These are phyloP conservation scores for Lepidocyrtinus sp. DNA, from an alignment of 2,888 invertebrate species.

Conservation along the genomic window DNA sequence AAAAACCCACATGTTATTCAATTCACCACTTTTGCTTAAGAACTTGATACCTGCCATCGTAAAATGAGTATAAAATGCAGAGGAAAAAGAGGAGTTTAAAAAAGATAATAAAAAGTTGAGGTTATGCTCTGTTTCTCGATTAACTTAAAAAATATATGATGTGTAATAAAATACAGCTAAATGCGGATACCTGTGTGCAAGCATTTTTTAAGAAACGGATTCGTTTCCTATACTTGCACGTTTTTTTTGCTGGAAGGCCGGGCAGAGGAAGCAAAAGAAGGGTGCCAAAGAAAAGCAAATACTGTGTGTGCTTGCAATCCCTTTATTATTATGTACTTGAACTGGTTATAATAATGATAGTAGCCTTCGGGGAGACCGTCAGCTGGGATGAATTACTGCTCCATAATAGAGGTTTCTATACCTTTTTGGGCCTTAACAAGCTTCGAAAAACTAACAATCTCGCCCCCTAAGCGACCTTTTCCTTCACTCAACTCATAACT, in stretches of 20 bases:
- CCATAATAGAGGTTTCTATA: conserved; percentile 70
- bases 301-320: conserved; percentile 67
- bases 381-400: conserved; percentile 70
- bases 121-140: conserved; percentile 12
- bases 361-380: conserved; percentile 69
- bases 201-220: conserved; percentile 1
- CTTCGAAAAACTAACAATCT: conserved; percentile 71
- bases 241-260: too few relatives aligned
- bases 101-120: conserved; percentile 21
- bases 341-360: conserved; percentile 66
- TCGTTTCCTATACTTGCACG: too few relatives aligned
- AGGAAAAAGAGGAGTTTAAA: background rate
- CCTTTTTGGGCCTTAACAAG: conserved; percentile 70
- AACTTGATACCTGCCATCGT: too few relatives aligned
- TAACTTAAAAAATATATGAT: too few relatives aligned
- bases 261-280: conserved; percentile 45
- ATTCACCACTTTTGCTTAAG: too few relatives aligned
- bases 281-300: conserved; percentile 69
- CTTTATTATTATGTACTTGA: conserved; percentile 48
- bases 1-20: too few relatives aligned
- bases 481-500: conserved; percentile 69
- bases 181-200: too few relatives aligned
- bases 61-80: background rate
- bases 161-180: too few relatives aligned
- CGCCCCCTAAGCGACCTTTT: conserved; percentile 70